Evolutionary conservation across 1,140 invertebrate genomes (phyloP).

Genomic region (Platyura marginata): DNA sequence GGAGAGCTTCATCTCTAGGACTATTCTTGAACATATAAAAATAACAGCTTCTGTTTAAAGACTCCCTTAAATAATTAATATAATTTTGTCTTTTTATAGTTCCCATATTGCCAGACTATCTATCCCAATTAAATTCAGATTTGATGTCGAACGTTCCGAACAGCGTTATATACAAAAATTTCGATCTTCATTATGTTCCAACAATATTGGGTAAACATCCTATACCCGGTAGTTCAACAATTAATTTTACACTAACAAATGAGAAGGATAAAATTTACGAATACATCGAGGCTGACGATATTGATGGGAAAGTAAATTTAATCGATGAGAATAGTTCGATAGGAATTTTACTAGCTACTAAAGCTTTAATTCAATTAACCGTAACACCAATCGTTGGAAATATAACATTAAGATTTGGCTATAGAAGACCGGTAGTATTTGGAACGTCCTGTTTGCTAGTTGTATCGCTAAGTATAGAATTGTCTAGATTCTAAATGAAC

Average conservation of each 20-base stretch:
- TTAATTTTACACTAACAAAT: conserved; percentile 14
- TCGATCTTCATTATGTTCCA: conserved; percentile 7
- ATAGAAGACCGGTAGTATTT: conserved; percentile 60
- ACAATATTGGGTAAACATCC: conserved; percentile 21
- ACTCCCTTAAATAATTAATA: no score
- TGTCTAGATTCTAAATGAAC: no score
- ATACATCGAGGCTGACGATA: conserved; percentile 1
- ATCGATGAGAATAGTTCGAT: conserved; percentile 51
- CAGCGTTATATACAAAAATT: conserved; percentile 10
- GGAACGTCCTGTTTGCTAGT: conserved; percentile 65
- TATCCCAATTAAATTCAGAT: conserved; percentile 33
- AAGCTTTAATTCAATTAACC: conserved; percentile 70
- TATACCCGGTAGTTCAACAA: conserved; percentile 28
- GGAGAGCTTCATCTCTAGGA: no score
- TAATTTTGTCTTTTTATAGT: no score
- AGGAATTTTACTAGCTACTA: conserved; percentile 66
- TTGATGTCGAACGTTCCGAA: conserved; percentile 8
- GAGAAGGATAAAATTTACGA: conserved; percentile 1
- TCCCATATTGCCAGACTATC: conserved; percentile 69
- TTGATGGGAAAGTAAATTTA: conserved; percentile 8
- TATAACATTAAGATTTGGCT: conserved; percentile 44
- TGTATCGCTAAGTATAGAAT: conserved; percentile 64
- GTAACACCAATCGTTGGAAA: conserved; percentile 67
- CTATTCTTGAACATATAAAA: no score
- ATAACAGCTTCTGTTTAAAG: no score